Evolutionary conservation across 2,113 vertebrate genomes (phyloP).

Genomic region (Nettapus auritus): DNA sequence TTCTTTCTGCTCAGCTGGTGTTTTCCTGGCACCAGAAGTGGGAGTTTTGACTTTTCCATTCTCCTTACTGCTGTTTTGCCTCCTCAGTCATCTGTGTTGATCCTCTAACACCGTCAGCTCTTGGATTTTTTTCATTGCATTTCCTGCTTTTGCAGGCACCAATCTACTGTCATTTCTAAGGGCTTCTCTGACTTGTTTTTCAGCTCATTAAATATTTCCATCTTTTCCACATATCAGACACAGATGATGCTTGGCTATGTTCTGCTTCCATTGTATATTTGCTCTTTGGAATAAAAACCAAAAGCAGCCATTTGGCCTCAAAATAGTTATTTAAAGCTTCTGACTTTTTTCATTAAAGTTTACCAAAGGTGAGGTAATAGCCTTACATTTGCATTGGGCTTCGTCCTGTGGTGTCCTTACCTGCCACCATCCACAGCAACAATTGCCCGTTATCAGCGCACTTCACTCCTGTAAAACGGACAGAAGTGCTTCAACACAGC

Average conservation of each 20-base stretch:
- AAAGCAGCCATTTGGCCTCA: neutral
- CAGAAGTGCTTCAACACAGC: neutral
- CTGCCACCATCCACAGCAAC: neutral
- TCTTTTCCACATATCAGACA: neutral
- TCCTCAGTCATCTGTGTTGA: neutral
- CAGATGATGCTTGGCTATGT: neutral
- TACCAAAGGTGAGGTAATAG: neutral
- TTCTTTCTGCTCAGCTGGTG: neutral
- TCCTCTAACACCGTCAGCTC: neutral
- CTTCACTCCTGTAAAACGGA: neutral
- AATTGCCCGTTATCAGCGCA: neutral
- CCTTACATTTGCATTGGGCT: neutral
- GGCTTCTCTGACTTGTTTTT: conserved; percentile 20
- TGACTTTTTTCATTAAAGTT: neutral
- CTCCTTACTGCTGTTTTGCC: conserved; percentile 4
- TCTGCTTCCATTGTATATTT: neutral
- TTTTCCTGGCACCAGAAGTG: neutral
- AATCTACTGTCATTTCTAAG: neutral
- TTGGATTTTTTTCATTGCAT: neutral
- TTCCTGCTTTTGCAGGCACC: neutral
- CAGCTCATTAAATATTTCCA: neutral
- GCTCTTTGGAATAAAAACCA: neutral
- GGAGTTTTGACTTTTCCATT: neutral
- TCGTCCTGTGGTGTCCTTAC: neutral
- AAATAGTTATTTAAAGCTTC: neutral